Percentiles rank a stretch among this genome's conserved stretches.
Evolutionary conservation across 2,888 invertebrate genomes (phyloP).

Genomic region (Drosophila atripex): DNA sequence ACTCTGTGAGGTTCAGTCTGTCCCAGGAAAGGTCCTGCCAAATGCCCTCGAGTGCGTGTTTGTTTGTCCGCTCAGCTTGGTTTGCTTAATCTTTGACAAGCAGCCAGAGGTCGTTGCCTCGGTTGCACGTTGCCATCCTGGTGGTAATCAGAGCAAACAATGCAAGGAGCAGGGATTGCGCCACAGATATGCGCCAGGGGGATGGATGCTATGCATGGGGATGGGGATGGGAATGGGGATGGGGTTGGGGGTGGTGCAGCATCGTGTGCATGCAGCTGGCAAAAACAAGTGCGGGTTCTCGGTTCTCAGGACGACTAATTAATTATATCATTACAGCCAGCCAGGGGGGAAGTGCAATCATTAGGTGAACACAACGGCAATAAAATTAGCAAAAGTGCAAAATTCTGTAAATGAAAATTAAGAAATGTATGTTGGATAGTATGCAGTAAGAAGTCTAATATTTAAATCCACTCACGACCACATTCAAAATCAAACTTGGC

Average conservation of each 20-base stretch:
- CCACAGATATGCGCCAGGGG: slow-evolving; percentile 1
- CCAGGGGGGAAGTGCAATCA: slow-evolving; percentile 8
- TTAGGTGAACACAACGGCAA: slow-evolving; percentile 16
- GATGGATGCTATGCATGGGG: not conserved
- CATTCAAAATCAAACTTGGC: slow-evolving; percentile 30
- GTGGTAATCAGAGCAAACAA: slow-evolving; percentile 57
- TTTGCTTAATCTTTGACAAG: slow-evolving; percentile 80
- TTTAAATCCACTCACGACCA: not conserved
- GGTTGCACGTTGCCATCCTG: slow-evolving; percentile 20
- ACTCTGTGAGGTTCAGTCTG: not conserved
- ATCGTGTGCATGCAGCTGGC: slow-evolving; percentile 44
- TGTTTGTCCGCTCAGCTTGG: slow-evolving; percentile 71
- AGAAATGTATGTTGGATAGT: not conserved
- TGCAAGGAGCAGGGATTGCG: slow-evolving; percentile 29
- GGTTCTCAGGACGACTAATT: slow-evolving; percentile 33
- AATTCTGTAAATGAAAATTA: not conserved
- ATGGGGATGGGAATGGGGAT: too few relatives aligned
- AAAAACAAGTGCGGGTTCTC: slow-evolving; percentile 42
- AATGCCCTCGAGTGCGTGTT: slow-evolving; percentile 49
- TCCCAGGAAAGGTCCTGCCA: slow-evolving; percentile 28
- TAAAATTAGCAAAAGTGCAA: slow-evolving; percentile 25
- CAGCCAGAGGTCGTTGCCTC: slow-evolving; percentile 73
- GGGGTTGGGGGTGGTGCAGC: slow-evolving; percentile 7
- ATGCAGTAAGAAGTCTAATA: not conserved
- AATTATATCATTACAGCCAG: slow-evolving; percentile 44